Base-by-base conservation (phyloP, 2,888 invertebrate species). In the Dichetophora obliterata region DNA sequence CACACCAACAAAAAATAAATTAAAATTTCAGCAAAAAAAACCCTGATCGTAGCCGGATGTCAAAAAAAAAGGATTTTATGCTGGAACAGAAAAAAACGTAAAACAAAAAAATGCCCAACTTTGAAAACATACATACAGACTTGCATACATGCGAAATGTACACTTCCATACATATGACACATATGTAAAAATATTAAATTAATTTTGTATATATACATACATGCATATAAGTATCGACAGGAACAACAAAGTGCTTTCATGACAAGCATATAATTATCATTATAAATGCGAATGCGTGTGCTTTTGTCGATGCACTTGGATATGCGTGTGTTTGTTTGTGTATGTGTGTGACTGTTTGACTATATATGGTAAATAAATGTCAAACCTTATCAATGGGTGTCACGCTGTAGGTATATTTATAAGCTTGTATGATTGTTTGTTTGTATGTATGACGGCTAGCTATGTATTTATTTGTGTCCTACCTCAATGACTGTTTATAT, bases 341-440 rank as follows among this genome's bases (percentile, higher is more conserved):
- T 37, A 52, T 54, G 65, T 72, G 72, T 61, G 27, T 16, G 31
- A 24, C 0, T 27, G 43, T 24, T 14, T 31, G 37, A 6, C 14
- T 43, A 43, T 59, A 43, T 59, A 19, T 52, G 34, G 24, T 61
- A 63, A 24, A 70, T 70, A n/a, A 61, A 37, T 59, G 71, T 61
- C 61, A 72, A 61, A 61, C 43, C 72, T 59, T 72, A 74, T 65
- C 31, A 31, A 77, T 75, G 43, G 37, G 16, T 77, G 37, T 50
- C 61, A 19, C 50, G 34, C 59, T 14, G 22, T 73, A 22, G 66
- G n/a, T 71, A 37, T 65, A 27, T 19, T 31, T 74, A 54, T 73
- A 31, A 24, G 24, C 50, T 9, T 75, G 69, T 76, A 52, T 69
- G 59, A 31, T 63, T 54, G 48, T 68, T 27, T 37, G 69, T 22